phyloP scores from a whole-genome alignment of 2,113 vertebrate genomes.

The Lethenteron camtschaticum region DNA sequence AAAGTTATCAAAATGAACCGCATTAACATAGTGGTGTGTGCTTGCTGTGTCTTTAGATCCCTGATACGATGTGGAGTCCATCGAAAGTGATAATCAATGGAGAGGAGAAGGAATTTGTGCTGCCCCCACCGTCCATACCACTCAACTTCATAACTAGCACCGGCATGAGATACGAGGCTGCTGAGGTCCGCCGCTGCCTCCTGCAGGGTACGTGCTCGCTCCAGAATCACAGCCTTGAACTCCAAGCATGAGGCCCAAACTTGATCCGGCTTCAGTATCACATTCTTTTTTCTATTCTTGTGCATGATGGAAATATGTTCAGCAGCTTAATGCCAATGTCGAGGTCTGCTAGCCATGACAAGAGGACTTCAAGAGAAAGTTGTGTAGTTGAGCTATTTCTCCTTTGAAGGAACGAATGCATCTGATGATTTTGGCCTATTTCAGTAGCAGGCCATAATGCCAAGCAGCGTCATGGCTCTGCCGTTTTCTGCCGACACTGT shows the following conservation, averaged over 20 bases:
- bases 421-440: no score
- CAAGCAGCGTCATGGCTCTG: no score
- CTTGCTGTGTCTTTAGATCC: constrained; percentile 22
- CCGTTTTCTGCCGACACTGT: no score
- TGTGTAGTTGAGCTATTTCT: neutral
- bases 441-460: no score
- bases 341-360: neutral
- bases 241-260: neutral
- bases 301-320: neutral
- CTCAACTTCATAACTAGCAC: constrained; percentile 29
- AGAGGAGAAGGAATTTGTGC: constrained; percentile 23
- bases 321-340: neutral
- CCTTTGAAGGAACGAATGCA: no score
- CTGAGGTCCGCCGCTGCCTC: constrained; percentile 42
- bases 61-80: constrained; percentile 32
- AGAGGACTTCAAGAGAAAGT: neutral
- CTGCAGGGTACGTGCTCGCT: constrained; percentile 27
- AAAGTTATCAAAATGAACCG: neutral
- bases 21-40: neutral
- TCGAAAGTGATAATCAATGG: constrained; percentile 29
- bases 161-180: constrained; percentile 44
- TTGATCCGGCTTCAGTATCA: neutral
- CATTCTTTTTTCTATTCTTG: neutral
- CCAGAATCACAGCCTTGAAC: neutral
- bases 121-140: constrained; percentile 24